These are phyloP conservation scores for Cecropterus lyciades DNA, from an alignment of 1,140 invertebrate species.

Conservation along the genomic window DNA sequence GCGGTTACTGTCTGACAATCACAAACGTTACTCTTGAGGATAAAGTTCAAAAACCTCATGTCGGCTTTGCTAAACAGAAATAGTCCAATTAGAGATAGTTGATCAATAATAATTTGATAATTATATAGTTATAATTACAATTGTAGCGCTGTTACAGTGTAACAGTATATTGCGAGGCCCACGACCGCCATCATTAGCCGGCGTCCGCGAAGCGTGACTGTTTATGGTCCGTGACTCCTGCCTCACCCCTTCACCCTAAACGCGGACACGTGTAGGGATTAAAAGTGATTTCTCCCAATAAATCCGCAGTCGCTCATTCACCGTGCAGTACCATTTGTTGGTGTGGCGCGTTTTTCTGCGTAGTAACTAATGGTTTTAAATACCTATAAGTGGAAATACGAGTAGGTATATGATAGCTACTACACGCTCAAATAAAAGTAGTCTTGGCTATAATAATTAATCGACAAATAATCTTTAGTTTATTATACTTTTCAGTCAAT, in stretches of 20 bases:
- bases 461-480: no score
- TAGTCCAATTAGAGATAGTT: no score
- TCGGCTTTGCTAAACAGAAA: no score
- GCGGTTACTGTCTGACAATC: no score
- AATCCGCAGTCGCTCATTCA: conserved; percentile 51
- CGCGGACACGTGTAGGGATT: conserved; percentile 78
- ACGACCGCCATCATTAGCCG: conserved; percentile 57
- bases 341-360: conserved; percentile 17
- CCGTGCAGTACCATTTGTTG: conserved; percentile 31
- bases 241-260: conserved; percentile 74
- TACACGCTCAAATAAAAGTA: no score
- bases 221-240: conserved; percentile 75
- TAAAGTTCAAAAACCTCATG: no score
- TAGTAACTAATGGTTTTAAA: neutral
- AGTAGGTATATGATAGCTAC: no score
- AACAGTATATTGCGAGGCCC: conserved; percentile 26
- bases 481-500: no score
- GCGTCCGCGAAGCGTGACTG: conserved; percentile 69
- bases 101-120: neutral
- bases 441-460: no score
- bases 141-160: conserved; percentile 6
- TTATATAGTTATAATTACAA: neutral
- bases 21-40: no score
- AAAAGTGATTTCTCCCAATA: conserved; percentile 73
- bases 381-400: no score